Conservation (phyloP, 2,888 invertebrate genomes). For the Eristalis tenax region DNA sequence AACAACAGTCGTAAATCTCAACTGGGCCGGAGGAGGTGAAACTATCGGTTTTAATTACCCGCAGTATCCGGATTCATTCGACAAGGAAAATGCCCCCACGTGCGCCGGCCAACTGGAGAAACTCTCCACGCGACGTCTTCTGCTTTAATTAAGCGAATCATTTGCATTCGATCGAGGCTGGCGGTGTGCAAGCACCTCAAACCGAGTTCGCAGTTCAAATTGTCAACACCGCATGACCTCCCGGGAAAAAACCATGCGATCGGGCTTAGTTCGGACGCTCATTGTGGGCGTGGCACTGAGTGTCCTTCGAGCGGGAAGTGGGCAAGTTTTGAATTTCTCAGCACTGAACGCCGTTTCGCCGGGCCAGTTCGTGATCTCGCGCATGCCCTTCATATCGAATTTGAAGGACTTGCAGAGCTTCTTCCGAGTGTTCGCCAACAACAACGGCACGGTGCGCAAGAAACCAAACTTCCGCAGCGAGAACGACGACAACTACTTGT, state of each 20-base stretch:
- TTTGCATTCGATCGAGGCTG: constrained; percentile 15
- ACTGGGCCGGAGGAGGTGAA: constrained; percentile 5
- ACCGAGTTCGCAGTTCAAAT: constrained; percentile 48
- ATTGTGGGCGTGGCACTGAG: background rate
- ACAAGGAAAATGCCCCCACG: background rate
- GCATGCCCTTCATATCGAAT: constrained; percentile 40
- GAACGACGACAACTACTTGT: constrained; percentile 77
- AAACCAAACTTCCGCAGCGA: constrained; percentile 76
- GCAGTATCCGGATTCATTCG: background rate
- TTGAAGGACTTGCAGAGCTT: constrained; percentile 75
- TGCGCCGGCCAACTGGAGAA: constrained; percentile 8
- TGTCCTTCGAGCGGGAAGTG: background rate
- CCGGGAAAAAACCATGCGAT: constrained; percentile 1
- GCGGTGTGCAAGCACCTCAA: constrained; percentile 17
- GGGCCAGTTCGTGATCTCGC: constrained; percentile 18
- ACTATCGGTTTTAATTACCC: constrained; percentile 19
- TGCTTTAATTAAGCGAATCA: background rate
- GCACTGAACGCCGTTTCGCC: background rate
- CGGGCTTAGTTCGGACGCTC: constrained; percentile 18
- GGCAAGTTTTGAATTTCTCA: constrained; percentile 29
- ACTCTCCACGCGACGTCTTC: background rate
- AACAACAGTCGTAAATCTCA: constrained; percentile 4
- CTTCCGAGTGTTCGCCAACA: constrained; percentile 75
- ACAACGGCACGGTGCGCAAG: constrained; percentile 72
- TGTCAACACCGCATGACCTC: constrained; percentile 25